Evolutionary conservation across 1,140 invertebrate species (phyloP), one percentile per base, ranked within the genome.

Genomic region (Tetramorium parvispinum): DNA sequence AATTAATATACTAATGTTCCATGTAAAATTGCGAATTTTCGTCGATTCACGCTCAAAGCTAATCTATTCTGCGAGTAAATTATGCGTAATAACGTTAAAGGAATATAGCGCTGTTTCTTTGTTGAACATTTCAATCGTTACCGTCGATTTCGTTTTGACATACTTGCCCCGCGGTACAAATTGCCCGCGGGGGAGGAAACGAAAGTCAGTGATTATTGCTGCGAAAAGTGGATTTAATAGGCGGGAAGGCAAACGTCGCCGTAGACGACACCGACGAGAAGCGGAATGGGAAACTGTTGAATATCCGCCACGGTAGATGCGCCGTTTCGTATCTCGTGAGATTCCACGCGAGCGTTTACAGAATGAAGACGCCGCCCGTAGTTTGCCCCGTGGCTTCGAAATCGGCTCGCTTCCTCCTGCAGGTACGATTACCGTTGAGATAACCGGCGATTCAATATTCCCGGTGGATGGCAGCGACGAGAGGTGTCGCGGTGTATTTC

Each of bases 151-250:
- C 16, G 65, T n/a, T 88, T 61, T 46, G 65, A 78, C 59, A 53
- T 59, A 63, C 24, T 85, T 8, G 70, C 59, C 51, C 73, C 59
- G 27, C 63, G 71, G 78, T 55, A 11, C 18, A 76, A 59, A 85
- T 32, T 63, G 66, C 73, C 79, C 73, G 57, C 78, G 86, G 89
- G 55, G 82, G 86, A 91, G 86, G 86, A 90, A 91, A 90, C 82
- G 89, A 91, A 91, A 91, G 89, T 91, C 82, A 77, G 78, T 90
- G 85, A 90, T 90, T 88, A 90, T 85, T 75, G 68, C 16, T 59
- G 70, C 87, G 82, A 88, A 76, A 79, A 68, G 75, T 81, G 82
- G 81, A 66, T 85, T 71, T 63, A 85, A 89, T 85, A 21, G 61
- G 0, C 18, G 37, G 18, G 27, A n/a, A 77, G 66, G 76, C 18